Evolutionary conservation across 2,888 invertebrate species (phyloP), one percentile per base, ranked within the genome.

Genomic region (Petrophora chlorosata): DNA sequence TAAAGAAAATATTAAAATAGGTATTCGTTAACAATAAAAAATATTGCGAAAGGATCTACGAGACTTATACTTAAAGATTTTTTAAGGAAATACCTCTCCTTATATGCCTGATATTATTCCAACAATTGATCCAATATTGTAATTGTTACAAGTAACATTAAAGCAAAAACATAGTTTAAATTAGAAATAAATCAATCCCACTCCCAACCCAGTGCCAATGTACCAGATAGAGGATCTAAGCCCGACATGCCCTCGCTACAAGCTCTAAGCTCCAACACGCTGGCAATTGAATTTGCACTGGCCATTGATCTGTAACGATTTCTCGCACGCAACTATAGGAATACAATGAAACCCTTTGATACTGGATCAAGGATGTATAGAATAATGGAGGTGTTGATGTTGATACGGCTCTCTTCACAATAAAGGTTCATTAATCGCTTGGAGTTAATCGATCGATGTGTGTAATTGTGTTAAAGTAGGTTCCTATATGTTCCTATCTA

Each of bases 271-370:
- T 15, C 5, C 30, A 26, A 45, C 47, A 47, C 43, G 38, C 9
- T 26, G 22, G 42, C 45, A 53, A 53, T 53, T 48, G 56, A 53
- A 57, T 57, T 53, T 51, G 36, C 45, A 39, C 35, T 42, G 22
- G 33, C 57, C 56, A 58, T 36, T 57, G 59, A 61, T 61, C 50
- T 55, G 57, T 41, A 53, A 49, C 39, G 36, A 52, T 57, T 54
- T 33, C 48, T 35, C 35, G 34, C 16, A 46, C 51, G 59, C 54
- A 53, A 39, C 51, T 42, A 19, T 38, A 51, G 51, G 53, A 45
- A 45, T 48, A 49, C 30, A 45, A 43, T 43, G 47, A 36, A 55
- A 36, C 39, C 47, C 38, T 43, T 53, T 53, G 54, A 48, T 48
- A 36, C 3, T 19, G 22, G 48, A 36, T 42, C 12, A 22, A 36